Evolutionary conservation across 92 coral and sea anemone species (phyloP).

Genomic region (Actinostola sp.): DNA sequence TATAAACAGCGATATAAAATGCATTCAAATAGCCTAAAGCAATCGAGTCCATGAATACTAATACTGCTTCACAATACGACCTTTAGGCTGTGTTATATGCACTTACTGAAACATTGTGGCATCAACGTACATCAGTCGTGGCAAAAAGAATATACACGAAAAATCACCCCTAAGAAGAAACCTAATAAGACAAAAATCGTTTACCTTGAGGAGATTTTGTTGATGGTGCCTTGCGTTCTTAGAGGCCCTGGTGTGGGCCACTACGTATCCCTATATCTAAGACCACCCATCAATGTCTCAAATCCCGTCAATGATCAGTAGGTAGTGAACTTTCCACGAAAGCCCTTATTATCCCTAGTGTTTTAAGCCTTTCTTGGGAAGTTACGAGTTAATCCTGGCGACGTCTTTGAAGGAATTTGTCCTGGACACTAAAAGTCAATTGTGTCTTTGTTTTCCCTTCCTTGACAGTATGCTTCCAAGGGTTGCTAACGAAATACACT

Average conservation of each 20-base stretch:
- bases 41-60: slow-evolving; percentile 14
- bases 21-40: slow-evolving; percentile 15
- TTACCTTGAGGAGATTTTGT: slow-evolving; percentile 14
- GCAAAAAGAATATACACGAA: neutral
- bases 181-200: no score
- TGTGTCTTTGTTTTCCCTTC: neutral
- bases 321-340: no score
- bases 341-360: neutral
- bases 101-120: neutral
- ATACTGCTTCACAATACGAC: neutral
- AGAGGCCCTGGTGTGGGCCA: neutral
- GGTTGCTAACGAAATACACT: no score
- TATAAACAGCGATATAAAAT: neutral
- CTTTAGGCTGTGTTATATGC: neutral
- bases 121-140: neutral
- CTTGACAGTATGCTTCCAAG: neutral
- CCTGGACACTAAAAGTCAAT: neutral
- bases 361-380: neutral
- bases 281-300: slow-evolving; percentile 25
- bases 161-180: no score
- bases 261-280: neutral
- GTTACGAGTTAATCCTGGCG: neutral
- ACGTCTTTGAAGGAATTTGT: slow-evolving; percentile 3
- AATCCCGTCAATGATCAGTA: no score
- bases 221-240: neutral